Conservation (phyloP, 2,888 invertebrate species). For the Xestoiulus laeticollis region DNA sequence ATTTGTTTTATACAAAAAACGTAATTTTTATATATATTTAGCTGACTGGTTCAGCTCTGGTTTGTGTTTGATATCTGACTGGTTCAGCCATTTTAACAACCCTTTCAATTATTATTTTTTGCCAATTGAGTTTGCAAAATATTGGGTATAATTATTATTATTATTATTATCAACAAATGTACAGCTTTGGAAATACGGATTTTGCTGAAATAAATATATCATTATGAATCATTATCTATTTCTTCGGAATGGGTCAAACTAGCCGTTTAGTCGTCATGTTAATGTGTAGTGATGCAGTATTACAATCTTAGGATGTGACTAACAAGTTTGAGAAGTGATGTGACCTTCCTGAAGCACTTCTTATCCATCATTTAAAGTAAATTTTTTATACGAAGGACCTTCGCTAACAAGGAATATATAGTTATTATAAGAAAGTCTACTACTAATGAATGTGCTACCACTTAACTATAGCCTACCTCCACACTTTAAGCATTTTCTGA, state of each 20-base stretch:
- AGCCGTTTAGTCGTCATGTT: background rate
- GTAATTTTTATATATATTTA: background rate
- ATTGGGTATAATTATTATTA: conserved; percentile 19
- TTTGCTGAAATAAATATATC: conserved; percentile 8
- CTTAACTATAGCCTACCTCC: background rate
- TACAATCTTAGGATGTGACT: background rate
- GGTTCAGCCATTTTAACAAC: background rate
- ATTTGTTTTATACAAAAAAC: background rate
- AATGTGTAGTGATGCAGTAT: background rate
- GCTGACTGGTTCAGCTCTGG: conserved; percentile 32
- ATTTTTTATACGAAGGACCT: background rate
- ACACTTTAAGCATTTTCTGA: background rate
- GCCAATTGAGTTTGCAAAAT: background rate
- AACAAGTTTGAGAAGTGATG: background rate
- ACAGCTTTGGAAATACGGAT: conserved; percentile 1
- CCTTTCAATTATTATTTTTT: background rate
- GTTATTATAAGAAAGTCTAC: background rate
- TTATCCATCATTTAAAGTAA: background rate
- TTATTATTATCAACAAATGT: background rate
- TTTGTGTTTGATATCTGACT: background rate
- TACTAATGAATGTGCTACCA: background rate
- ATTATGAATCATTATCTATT: background rate
- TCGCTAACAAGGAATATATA: background rate
- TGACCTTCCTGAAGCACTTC: background rate
- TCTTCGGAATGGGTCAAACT: background rate